Percentiles rank a stretch among this genome's conserved stretches.
Conservation (phyloP, 2,888 invertebrate genomes). For the Tolmerus cingulatus region DNA sequence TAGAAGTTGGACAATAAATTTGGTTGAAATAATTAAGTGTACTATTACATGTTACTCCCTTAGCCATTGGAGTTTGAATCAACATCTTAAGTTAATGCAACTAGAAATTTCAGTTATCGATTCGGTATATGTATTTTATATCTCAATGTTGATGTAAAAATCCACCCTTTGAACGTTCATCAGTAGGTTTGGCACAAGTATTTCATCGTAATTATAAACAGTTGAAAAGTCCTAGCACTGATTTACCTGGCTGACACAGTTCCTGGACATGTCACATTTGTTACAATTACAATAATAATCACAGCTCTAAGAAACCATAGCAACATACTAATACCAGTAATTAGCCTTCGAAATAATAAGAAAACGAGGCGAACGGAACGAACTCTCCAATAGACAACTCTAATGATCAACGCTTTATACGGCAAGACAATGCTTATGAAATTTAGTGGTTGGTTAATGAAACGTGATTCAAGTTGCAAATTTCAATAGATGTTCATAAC, state of each 20-base stretch:
- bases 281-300: constrained; percentile 28
- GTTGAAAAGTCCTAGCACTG: neutral
- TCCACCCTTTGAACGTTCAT: constrained; percentile 3
- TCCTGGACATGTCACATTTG: neutral
- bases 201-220: constrained; percentile 2
- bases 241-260: neutral
- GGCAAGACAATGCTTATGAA: neutral
- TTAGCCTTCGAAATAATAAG: neutral
- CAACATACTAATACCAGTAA: neutral
- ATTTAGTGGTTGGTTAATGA: neutral
- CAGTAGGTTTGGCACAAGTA: constrained; percentile 18
- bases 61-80: neutral
- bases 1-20: neutral
- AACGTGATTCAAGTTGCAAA: constrained; percentile 6
- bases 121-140: neutral
- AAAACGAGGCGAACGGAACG: neutral
- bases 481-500: neutral
- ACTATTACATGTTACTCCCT: neutral
- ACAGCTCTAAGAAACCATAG: constrained; percentile 42
- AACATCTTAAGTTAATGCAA: neutral
- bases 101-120: neutral
- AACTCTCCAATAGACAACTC: constrained; percentile 1
- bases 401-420: neutral
- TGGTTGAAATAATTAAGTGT: neutral
- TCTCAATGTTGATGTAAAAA: neutral